These are phyloP conservation scores for Epizoanthus fatuus DNA, from an alignment of 92 coral and sea anemone species.

Conservation along the genomic window DNA sequence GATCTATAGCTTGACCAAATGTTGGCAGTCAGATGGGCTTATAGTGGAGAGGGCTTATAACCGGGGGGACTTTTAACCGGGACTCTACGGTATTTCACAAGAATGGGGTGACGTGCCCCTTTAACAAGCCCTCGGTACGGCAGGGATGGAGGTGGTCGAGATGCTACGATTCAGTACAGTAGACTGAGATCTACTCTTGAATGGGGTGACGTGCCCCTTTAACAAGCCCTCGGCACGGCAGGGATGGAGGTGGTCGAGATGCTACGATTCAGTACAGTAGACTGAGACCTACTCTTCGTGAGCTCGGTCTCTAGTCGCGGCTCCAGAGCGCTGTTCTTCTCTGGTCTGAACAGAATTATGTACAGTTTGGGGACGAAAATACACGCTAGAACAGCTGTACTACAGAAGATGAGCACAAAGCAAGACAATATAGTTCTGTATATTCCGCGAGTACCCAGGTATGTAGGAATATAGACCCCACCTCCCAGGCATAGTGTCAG, in stretches of 20 bases:
- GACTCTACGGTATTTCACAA: too few relatives aligned
- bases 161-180: background rate
- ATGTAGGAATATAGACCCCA: slow-evolving; percentile 76
- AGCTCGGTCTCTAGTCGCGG: slow-evolving; percentile 30
- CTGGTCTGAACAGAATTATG: slow-evolving; percentile 72
- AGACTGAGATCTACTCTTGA: background rate
- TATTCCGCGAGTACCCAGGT: slow-evolving; percentile 70
- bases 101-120: too few relatives aligned
- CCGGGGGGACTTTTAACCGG: too few relatives aligned
- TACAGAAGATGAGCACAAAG: slow-evolving; percentile 69
- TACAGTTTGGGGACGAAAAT: slow-evolving; percentile 79
- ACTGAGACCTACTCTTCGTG: background rate
- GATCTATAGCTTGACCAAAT: too few relatives aligned
- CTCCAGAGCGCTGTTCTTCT: slow-evolving; percentile 52
- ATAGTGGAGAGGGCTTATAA: too few relatives aligned
- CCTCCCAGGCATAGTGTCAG: slow-evolving; percentile 77
- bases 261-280: background rate
- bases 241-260: background rate
- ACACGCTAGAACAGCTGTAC: slow-evolving; percentile 56
- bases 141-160: background rate
- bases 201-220: too few relatives aligned
- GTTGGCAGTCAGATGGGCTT: too few relatives aligned
- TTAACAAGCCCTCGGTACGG: background rate
- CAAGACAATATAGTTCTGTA: slow-evolving; percentile 66
- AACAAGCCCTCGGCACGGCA: background rate